Evolutionary conservation across 1,140 invertebrate genomes (phyloP), one percentile per base, ranked within the genome.

Genomic region (Trachymyrmex septentrionalis): DNA sequence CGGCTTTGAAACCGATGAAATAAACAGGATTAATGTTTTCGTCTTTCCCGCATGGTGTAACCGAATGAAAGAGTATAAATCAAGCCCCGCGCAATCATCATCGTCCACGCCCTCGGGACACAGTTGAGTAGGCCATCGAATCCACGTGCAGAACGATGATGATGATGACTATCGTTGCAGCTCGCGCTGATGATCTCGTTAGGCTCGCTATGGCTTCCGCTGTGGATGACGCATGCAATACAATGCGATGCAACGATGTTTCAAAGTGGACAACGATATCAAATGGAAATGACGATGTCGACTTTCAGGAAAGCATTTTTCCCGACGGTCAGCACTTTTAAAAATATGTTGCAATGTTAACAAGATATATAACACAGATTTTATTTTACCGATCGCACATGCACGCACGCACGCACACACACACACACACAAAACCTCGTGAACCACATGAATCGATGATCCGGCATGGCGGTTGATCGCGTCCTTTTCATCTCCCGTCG

Each of bases 141-240:
- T 21, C 61, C 75, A 27, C 61, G 30, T 66, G 90, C 57, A 86
- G 85, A 86, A 73, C 67, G 89, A 89, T 71, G 91, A 86, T 87
- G 91, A 92, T 91, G 93, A 94, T 92, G 92, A 92, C 91, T 93
- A 93, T 92, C 92, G 92, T 91, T 93, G 90, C 86, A 89, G 91
- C 88, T 86, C 72, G 72, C 86, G 88, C 73, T 82, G 90, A 76
- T 84, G 89, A 61, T 76, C 75, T 85, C 77, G 75, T 84, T 90
- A 86, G 38, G 44, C 24, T 38, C 38, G 30, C 69, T 67, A 61
- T 61, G 55, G 21, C 59, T 21, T 61, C 27, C 71, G 44, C 27
- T 38, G 7, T 75, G 69, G 44, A 9, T 75, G 80, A 84, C 55
- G 55, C 69, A 50, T 75, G 34, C 80, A 44, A 81, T 21, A 30